phyloP scores from a whole-genome alignment of 2,113 vertebrate species.

The Corythoichthys intestinalis region DNA sequence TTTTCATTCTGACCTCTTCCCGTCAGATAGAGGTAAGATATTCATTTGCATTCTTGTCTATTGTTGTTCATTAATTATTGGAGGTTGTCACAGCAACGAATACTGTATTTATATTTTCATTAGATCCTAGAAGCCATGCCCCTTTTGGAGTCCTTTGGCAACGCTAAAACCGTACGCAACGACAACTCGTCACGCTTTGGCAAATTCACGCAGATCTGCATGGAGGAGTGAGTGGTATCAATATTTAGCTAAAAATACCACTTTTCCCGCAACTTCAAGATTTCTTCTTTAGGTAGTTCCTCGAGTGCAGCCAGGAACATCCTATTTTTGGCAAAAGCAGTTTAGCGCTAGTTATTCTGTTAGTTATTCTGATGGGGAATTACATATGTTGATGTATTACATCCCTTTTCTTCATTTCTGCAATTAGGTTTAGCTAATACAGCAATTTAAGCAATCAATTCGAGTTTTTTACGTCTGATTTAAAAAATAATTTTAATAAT shows the following conservation, averaged over 20 bases:
- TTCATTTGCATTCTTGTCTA: neutral
- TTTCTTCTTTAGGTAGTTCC: too few relatives aligned
- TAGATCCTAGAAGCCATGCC: constrained; percentile 96
- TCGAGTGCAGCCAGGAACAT: too few relatives aligned
- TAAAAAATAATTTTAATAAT: too few relatives aligned
- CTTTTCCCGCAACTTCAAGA: too few relatives aligned
- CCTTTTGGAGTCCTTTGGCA: constrained; percentile 94
- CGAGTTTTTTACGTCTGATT: too few relatives aligned
- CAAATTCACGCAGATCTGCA: constrained; percentile 92
- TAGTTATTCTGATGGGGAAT: too few relatives aligned
- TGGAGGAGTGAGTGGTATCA: constrained; percentile 85
- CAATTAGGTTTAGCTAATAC: too few relatives aligned
- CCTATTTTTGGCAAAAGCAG: too few relatives aligned
- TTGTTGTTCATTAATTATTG: neutral
- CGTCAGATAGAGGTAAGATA: constrained; percentile 82
- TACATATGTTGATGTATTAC: too few relatives aligned
- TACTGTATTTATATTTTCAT: constrained; percentile 24
- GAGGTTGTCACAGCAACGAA: constrained; percentile 6
- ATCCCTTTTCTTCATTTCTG: too few relatives aligned
- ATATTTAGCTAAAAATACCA: neutral
- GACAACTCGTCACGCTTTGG: constrained; percentile 98
- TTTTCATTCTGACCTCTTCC: constrained; percentile 1
- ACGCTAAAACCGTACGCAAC: constrained; percentile 96
- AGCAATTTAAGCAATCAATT: too few relatives aligned
- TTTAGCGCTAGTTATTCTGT: too few relatives aligned